A percentile compares a stretch with the other conserved stretches of the same genome.
Evolutionary conservation across 2,888 invertebrate species (phyloP).

Genomic region (Eupithecia exiguata): DNA sequence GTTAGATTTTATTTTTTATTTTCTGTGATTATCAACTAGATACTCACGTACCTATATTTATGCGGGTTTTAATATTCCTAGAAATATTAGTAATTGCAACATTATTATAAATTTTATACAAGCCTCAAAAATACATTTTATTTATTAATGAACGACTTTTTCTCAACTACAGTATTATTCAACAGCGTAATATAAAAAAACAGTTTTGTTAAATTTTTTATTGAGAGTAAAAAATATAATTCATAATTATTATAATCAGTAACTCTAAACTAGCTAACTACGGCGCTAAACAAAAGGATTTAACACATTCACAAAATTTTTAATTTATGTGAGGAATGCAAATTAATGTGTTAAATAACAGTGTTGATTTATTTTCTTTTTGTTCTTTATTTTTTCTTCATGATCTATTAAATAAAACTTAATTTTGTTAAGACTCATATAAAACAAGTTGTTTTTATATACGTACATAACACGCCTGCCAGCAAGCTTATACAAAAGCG

Average conservation of each 20-base stretch:
- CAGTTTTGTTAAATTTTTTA: neutral
- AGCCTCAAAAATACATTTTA: conserved; percentile 31
- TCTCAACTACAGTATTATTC: neutral
- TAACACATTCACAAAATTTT: neutral
- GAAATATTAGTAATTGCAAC: neutral
- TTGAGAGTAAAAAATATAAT: conserved; percentile 7
- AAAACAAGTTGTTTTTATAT: neutral
- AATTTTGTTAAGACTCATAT: neutral
- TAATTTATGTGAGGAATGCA: neutral
- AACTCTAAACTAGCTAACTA: conserved; percentile 7
- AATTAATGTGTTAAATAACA: neutral
- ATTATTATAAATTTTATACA: conserved; percentile 35
- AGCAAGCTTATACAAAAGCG: neutral
- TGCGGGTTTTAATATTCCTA: neutral
- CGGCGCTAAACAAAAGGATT: neutral
- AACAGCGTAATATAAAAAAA: conserved; percentile 3
- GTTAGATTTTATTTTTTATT: neutral
- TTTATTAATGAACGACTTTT: neutral
- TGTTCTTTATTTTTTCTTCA: neutral
- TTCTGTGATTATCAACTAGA: neutral
- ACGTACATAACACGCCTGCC: neutral
- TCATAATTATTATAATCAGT: conserved; percentile 2
- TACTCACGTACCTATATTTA: neutral
- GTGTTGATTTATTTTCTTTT: neutral
- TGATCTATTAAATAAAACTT: neutral